Conservation (phyloP, 1,140 invertebrate species). For the Hydropsyche tenuis region DNA sequence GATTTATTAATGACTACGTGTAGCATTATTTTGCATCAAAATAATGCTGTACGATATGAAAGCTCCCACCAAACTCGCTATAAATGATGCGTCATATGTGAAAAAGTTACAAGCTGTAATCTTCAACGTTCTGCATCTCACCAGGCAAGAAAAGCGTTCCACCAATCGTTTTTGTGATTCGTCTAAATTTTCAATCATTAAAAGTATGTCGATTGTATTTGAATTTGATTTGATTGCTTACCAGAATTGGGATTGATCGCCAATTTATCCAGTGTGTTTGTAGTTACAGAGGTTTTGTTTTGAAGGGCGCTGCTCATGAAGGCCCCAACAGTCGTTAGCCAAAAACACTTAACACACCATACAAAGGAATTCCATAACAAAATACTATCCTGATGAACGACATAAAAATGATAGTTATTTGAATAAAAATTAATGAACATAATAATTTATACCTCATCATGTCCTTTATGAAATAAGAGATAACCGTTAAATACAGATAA, state of each 20-base stretch:
- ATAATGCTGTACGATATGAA: constrained; percentile 34
- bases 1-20: background rate
- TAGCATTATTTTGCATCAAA: constrained; percentile 24
- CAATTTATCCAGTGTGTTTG: constrained; percentile 28
- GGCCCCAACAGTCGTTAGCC: constrained; percentile 13
- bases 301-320: constrained; percentile 14
- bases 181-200: constrained; percentile 4
- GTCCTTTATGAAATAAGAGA: constrained; percentile 12
- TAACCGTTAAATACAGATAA: constrained; percentile 26
- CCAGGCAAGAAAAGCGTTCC: constrained; percentile 19
- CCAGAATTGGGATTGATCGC: constrained; percentile 31
- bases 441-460: background rate
- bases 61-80: constrained; percentile 22
- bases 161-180: constrained; percentile 4
- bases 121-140: constrained; percentile 2
- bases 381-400: background rate
- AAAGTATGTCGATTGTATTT: background rate
- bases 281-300: background rate
- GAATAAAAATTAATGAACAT: background rate
- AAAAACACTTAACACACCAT: constrained; percentile 9
- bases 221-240: background rate
- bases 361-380: constrained; percentile 9
- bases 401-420: background rate
- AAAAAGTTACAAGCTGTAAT: constrained; percentile 35
- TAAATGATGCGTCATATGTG: constrained; percentile 27